Conservation (phyloP, 1,140 invertebrate genomes). For the Bacillus rossius region DNA sequence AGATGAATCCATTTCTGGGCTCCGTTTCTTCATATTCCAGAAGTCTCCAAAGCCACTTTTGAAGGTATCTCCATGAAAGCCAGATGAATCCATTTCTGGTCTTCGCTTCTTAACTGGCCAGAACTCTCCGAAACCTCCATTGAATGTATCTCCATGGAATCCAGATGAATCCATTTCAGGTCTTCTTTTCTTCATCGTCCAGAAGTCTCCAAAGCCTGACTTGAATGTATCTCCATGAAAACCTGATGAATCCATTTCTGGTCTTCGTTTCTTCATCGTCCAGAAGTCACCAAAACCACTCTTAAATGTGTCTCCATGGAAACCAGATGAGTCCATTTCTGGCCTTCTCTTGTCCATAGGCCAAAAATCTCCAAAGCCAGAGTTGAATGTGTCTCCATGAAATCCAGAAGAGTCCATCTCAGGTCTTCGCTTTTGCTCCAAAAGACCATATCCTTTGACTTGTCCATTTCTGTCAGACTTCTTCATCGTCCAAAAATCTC, state of each 20-base stretch:
- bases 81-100: conserved; percentile 31
- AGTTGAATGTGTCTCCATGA: conserved; percentile 42
- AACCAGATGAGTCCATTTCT: conserved; percentile 38
- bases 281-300: conserved; percentile 46
- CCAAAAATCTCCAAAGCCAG: conserved; percentile 46
- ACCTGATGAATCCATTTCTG: conserved; percentile 42
- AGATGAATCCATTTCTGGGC: conserved; percentile 41
- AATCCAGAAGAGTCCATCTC: conserved; percentile 44
- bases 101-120: conserved; percentile 38
- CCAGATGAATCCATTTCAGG: conserved; percentile 33
- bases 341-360: conserved; percentile 41
- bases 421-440: conserved; percentile 20
- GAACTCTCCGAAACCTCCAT: conserved; percentile 43
- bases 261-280: conserved; percentile 40
- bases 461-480: conserved; percentile 8
- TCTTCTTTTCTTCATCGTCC: conserved; percentile 38
- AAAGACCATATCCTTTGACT: background rate
- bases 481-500: conserved; percentile 36
- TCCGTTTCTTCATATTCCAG: conserved; percentile 34
- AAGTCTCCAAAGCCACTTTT: conserved; percentile 32
- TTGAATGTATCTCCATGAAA: conserved; percentile 45
- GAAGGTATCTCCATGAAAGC: conserved; percentile 39
- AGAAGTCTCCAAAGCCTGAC: conserved; percentile 44
- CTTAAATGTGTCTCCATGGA: conserved; percentile 41
- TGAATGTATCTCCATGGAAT: conserved; percentile 45